Percentiles rank a stretch among this genome's conserved stretches.
Conservation (phyloP, 2,113 vertebrate genomes). For the Lates calcarifer region DNA sequence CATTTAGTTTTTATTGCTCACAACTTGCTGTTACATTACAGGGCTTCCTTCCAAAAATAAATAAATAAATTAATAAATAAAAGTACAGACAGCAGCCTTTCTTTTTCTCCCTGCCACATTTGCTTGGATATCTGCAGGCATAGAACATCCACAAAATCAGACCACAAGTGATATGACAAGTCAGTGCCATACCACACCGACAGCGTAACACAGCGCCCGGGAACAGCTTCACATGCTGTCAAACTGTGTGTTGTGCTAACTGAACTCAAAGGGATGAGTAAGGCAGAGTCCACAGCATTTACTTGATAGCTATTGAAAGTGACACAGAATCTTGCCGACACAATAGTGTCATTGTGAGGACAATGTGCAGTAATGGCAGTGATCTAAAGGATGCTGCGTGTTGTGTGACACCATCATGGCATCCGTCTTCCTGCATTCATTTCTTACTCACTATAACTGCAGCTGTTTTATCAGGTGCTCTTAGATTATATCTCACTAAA, state of each 20-base stretch:
- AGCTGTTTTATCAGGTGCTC: constrained; percentile 1
- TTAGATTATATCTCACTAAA: neutral
- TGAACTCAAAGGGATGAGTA: constrained; percentile 53
- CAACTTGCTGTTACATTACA: constrained; percentile 22
- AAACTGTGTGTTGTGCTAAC: constrained; percentile 44
- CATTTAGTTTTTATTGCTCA: constrained; percentile 14
- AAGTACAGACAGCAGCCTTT: constrained; percentile 27
- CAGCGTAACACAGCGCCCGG: constrained; percentile 18
- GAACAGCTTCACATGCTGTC: constrained; percentile 68
- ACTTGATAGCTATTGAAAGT: constrained; percentile 52
- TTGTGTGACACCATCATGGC: neutral
- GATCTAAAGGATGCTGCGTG: constrained; percentile 24
- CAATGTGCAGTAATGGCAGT: constrained; percentile 10
- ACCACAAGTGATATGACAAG: constrained; percentile 61
- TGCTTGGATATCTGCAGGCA: constrained; percentile 39
- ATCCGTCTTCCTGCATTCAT: constrained; percentile 2
- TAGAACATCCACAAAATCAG: constrained; percentile 48
- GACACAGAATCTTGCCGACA: constrained; percentile 39
- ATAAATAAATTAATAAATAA: neutral
- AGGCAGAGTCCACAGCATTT: constrained; percentile 39
- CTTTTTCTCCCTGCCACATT: constrained; percentile 19
- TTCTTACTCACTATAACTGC: neutral
- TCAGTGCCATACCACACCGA: constrained; percentile 53
- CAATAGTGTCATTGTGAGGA: constrained; percentile 29
- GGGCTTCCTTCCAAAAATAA: neutral